Percentiles rank a stretch among this genome's conserved stretches.
phyloP scores from a whole-genome alignment of 1,140 invertebrate genomes.

The Metaphire vulgaris region DNA sequence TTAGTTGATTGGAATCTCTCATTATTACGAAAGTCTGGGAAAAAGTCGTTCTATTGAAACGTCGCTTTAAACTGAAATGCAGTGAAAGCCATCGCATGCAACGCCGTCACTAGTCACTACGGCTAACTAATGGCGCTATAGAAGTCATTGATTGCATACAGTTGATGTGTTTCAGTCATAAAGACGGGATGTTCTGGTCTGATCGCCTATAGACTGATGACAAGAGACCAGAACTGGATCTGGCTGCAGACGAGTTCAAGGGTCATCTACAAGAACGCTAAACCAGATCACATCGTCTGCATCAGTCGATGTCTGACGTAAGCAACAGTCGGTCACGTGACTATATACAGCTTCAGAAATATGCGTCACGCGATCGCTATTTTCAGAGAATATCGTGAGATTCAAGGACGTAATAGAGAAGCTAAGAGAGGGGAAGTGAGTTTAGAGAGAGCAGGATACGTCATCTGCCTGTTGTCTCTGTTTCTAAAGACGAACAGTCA shows the following conservation, averaged over 20 bases:
- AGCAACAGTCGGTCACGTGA: constrained; percentile 48
- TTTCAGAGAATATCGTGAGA: neutral
- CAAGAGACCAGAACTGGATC: constrained; percentile 80
- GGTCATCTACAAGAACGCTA: constrained; percentile 97
- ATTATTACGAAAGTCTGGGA: neutral
- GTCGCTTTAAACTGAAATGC: too few relatives aligned
- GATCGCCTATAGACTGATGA: constrained; percentile 93
- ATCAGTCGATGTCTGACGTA: constrained; percentile 95
- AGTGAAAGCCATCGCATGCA: too few relatives aligned
- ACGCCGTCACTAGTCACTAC: too few relatives aligned
- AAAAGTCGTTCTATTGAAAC: neutral
- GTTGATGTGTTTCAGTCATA: constrained; percentile 72
- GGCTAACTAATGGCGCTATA: too few relatives aligned
- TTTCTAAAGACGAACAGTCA: neutral
- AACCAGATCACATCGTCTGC: constrained; percentile 96
- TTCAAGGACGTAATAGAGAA: neutral
- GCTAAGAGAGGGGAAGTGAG: neutral
- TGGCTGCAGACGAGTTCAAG: constrained; percentile 96
- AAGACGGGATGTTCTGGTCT: constrained; percentile 97
- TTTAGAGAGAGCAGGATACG: neutral
- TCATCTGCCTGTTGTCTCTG: neutral
- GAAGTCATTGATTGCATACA: too few relatives aligned
- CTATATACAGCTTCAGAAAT: neutral
- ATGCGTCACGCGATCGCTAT: neutral
- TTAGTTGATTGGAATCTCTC: neutral